Evolutionary conservation across 2,888 invertebrate genomes (phyloP), one percentile per base, ranked within the genome.

Genomic region (Cataglyphis altisquamis): DNA sequence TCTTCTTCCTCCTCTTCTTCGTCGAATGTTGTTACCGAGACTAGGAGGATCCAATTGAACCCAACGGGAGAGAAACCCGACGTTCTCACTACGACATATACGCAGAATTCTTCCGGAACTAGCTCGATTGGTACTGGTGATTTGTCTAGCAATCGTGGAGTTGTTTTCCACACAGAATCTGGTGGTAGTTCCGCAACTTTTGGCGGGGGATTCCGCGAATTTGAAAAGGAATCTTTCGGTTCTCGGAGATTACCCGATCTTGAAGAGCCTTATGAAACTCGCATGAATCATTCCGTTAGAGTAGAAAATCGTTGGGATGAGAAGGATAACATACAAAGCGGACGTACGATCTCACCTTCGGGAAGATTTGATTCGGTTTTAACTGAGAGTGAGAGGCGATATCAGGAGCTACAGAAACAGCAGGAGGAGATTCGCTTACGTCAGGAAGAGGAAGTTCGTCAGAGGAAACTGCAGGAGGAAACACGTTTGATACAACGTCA

Each of bases 11-110:
- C 89, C 0, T 82, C 90, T 0, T 81, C 82, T 8, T 83, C 85
- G 0, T 82, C 89, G 2, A 84, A 64, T 29, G 45, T 41, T 1
- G 81, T 45, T 12, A 62, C 72, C 8, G 83, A 89, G 0, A 87
- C 87, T 15, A 88, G 84, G 18, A 81, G 88, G 10, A 86, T 88
- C 29, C 90, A 92, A 32, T 83, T 91, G 21, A 83, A 84, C 0
- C 67, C 85, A 5, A 70, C 66, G 0, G 88, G 84, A 5, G 78
- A 82, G 36, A 84, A 87, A 68, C 85, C 91, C 0, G 88, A 85
- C 9, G 85, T 90, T 0, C 80, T 91, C 0, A 86, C 88, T 8
- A 89, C 91, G 0, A 89, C 90, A 4, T 92, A 93, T 63, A 89
- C 89, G 12, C 89, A 90, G 3, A 92, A 91, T 63, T 85, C 82